A percentile compares a stretch with the other conserved stretches of the same genome.
Evolutionary conservation across 2,888 invertebrate species (phyloP).

Genomic region (Drosophila kanekoi): DNA sequence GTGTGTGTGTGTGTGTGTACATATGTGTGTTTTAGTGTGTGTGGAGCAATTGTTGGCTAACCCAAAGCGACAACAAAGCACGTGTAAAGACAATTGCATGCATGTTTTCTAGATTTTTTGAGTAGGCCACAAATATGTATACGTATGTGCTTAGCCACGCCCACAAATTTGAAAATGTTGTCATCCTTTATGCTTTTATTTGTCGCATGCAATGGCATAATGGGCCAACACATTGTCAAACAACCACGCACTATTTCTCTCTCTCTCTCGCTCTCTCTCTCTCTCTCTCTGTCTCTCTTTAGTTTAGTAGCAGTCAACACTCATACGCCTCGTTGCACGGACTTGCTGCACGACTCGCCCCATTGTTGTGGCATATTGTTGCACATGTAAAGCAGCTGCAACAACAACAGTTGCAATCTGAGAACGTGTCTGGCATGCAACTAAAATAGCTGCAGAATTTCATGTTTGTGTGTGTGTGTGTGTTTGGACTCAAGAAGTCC

Average conservation of each 20-base stretch:
- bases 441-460: conserved; percentile 12
- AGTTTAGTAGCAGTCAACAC: conserved; percentile 65
- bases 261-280: not conserved
- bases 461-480: not conserved
- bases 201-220: conserved; percentile 76
- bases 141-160: not conserved
- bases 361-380: conserved; percentile 79
- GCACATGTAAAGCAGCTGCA: conserved; percentile 60
- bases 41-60: conserved; percentile 45
- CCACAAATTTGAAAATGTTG: conserved; percentile 21
- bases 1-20: conserved; percentile 10
- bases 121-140: conserved; percentile 1
- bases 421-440: conserved; percentile 46
- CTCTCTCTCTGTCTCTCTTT: not conserved
- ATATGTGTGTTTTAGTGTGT: conserved; percentile 4
- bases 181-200: conserved; percentile 61
- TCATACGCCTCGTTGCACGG: conserved; percentile 80
- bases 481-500: conserved; percentile 25
- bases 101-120: conserved; percentile 43
- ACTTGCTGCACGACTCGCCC: conserved; percentile 71
- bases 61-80: conserved; percentile 38
- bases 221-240: conserved; percentile 64
- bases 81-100: conserved; percentile 43
- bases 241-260: not conserved
- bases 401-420: conserved; percentile 31